Conservation (phyloP, 2,797 vertebrate species). For the Pseudocheirus occidentalis region DNA sequence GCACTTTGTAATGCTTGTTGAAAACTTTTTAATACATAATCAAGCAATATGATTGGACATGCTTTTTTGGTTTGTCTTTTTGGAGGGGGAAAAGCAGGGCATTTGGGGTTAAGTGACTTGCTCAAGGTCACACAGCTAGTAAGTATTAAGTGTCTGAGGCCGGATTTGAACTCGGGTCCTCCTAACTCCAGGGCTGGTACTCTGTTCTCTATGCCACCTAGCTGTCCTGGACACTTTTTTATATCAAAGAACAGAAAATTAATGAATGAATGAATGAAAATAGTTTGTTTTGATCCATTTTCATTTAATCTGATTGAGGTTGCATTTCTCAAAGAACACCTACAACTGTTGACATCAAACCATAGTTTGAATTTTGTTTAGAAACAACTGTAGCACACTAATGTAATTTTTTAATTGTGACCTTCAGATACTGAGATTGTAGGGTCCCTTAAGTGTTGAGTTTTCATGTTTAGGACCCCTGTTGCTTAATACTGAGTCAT, state of each 20-base stretch:
- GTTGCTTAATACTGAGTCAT: background rate
- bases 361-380: slow-evolving; percentile 40
- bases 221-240: background rate
- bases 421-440: background rate
- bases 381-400: slow-evolving; percentile 25
- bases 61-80: too few relatives aligned
- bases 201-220: too few relatives aligned
- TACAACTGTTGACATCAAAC: background rate
- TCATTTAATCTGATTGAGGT: background rate
- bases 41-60: background rate
- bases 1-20: background rate
- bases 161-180: too few relatives aligned
- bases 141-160: too few relatives aligned
- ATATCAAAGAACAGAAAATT: background rate
- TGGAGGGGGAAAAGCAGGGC: too few relatives aligned
- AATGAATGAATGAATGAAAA: background rate
- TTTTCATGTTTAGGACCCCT: background rate
- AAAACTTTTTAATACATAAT: background rate
- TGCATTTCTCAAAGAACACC: background rate
- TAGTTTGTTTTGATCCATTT: background rate
- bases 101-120: too few relatives aligned
- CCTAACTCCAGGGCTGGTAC: too few relatives aligned
- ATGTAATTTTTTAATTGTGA: background rate
- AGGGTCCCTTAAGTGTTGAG: background rate
- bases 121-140: too few relatives aligned